Conservation (phyloP, 2,888 invertebrate genomes). For the Andrena hattorfiana region DNA sequence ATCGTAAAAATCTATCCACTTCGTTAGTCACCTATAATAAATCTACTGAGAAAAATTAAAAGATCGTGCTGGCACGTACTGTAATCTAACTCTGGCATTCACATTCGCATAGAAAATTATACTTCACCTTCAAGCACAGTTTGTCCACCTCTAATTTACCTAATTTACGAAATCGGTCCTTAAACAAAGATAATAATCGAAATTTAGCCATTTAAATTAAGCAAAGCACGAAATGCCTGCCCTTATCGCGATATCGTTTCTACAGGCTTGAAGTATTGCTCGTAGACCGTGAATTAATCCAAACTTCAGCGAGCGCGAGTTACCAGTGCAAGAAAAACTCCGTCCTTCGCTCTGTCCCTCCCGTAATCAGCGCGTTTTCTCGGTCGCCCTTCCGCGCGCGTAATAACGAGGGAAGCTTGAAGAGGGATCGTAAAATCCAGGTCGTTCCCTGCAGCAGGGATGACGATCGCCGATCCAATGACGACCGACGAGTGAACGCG, state of each 20-base stretch:
- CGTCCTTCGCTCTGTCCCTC: neutral
- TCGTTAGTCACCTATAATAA: neutral
- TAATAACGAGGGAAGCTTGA: slow-evolving; percentile 24
- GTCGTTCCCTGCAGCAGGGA: slow-evolving; percentile 10
- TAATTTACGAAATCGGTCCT: too few species aligned
- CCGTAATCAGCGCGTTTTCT: slow-evolving; percentile 17
- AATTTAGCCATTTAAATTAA: too few species aligned
- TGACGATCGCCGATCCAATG: slow-evolving; percentile 36
- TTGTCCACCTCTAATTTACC: too few species aligned
- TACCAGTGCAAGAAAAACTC: neutral
- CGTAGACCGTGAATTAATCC: neutral
- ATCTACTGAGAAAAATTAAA: neutral
- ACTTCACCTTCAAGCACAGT: neutral
- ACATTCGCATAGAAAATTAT: neutral
- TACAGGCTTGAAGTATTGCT: too few species aligned
- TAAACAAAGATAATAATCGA: too few species aligned
- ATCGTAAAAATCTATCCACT: neutral
- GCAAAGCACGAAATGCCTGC: too few species aligned
- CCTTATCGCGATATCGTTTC: too few species aligned
- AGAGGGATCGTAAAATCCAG: slow-evolving; percentile 37
- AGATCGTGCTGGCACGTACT: neutral
- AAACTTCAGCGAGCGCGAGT: neutral
- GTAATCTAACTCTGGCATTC: neutral
- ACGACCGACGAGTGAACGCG: slow-evolving; percentile 22
- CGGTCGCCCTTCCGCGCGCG: slow-evolving; percentile 11